Evolutionary conservation across 2,113 vertebrate genomes (phyloP).

Genomic region (Rattus rattus): DNA sequence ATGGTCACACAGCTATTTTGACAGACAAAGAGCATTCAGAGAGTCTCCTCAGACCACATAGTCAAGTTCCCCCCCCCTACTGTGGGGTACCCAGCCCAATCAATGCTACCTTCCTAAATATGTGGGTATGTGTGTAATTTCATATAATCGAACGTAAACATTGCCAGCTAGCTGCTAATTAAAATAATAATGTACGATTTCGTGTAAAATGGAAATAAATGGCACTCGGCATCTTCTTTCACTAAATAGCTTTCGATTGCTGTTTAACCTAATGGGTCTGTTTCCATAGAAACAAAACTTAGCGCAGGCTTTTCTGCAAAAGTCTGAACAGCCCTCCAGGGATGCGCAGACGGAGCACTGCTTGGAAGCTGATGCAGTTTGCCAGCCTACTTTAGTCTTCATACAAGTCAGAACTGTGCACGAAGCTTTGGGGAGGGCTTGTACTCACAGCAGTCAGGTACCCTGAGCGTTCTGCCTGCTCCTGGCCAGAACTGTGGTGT

Average conservation of each 20-base stretch:
- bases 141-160: neutral
- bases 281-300: constrained; percentile 78
- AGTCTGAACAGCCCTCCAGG: constrained; percentile 56
- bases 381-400: neutral
- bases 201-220: constrained; percentile 47
- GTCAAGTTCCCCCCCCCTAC: neutral
- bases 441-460: neutral
- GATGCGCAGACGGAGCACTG: neutral
- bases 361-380: neutral
- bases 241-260: constrained; percentile 58
- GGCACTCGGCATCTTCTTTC: constrained; percentile 47
- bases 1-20: neutral
- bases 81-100: neutral
- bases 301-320: constrained; percentile 50
- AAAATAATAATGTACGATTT: constrained; percentile 19
- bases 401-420: neutral
- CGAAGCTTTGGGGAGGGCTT: accelerated
- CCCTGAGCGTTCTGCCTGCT: neutral
- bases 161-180: neutral
- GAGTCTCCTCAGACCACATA: accelerated
- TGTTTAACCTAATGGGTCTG: constrained; percentile 71
- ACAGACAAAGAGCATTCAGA: neutral
- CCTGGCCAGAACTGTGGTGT: no score
- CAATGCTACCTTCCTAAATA: neutral
- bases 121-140: neutral